A percentile compares a stretch with the other conserved stretches of the same genome.
phyloP scores from a whole-genome alignment of 92 coral and sea anemone species.

The Siderastrea siderea region DNA sequence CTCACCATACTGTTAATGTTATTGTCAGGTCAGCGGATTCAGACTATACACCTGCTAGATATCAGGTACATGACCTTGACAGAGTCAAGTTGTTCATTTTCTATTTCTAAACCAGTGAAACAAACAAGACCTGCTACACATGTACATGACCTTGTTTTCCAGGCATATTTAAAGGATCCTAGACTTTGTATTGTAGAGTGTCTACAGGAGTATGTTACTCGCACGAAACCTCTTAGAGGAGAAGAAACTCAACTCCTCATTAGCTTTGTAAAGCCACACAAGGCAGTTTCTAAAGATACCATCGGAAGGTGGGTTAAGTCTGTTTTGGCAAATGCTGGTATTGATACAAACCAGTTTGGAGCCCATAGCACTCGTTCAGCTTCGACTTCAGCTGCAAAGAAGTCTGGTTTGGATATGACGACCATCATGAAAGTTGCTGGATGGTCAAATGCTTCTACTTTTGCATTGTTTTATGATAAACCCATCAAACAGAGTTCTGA shows the following conservation, averaged over 20 bases:
- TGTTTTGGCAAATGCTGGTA: slow-evolving; percentile 49
- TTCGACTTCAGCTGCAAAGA: slow-evolving; percentile 44
- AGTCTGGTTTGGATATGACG: slow-evolving; percentile 15
- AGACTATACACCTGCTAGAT: slow-evolving; percentile 44
- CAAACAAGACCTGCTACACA: no score
- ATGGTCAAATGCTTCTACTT: no score
- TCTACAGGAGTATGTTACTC: slow-evolving; percentile 4
- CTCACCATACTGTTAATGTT: no score
- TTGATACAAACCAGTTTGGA: slow-evolving; percentile 52
- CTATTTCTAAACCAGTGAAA: no score
- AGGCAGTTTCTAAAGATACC: slow-evolving; percentile 28
- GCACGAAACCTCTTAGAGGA: slow-evolving; percentile 25
- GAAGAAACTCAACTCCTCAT: slow-evolving; percentile 45
- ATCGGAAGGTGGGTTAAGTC: slow-evolving; percentile 23
- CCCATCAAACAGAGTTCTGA: no score
- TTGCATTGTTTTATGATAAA: no score
- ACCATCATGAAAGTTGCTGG: background rate
- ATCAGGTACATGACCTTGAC: background rate
- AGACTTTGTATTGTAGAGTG: slow-evolving; percentile 34
- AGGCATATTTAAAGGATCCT: no score
- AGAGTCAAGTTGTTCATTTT: no score
- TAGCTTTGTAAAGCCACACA: slow-evolving; percentile 55
- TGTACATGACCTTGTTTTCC: no score
- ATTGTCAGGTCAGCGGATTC: background rate
- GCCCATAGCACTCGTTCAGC: slow-evolving; percentile 63